phyloP scores from a whole-genome alignment of 2,797 vertebrate species.

The Artibeus lituratus region DNA sequence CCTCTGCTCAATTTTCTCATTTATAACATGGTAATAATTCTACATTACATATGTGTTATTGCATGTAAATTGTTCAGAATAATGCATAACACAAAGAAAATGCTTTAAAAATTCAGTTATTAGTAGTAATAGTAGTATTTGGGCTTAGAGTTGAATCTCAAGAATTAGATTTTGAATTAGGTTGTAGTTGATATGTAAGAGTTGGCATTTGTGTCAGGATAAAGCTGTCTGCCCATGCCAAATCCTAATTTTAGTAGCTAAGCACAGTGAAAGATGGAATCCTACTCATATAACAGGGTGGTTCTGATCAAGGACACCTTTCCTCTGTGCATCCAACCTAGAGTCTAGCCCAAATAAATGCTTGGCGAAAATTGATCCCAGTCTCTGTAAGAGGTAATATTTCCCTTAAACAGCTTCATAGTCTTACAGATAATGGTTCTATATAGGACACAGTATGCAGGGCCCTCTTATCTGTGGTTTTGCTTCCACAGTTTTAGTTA shows the following conservation, averaged over 20 bases:
- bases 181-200: background rate
- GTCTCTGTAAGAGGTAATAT: background rate
- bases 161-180: background rate
- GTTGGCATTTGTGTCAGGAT: background rate
- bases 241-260: background rate
- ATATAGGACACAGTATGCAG: accelerated
- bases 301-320: background rate
- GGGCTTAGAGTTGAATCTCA: background rate
- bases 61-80: background rate
- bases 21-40: background rate
- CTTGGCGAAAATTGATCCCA: background rate
- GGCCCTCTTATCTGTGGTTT: background rate
- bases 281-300: background rate
- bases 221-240: background rate
- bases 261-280: background rate
- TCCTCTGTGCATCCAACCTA: background rate
- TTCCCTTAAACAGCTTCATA: background rate
- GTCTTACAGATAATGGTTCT: background rate
- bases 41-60: background rate
- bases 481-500: background rate
- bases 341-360: background rate
- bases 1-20: background rate
- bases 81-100: background rate
- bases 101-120: background rate
- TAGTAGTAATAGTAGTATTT: background rate